Evolutionary conservation across 2,113 vertebrate species (phyloP).

Genomic region (Pelusios castaneus): DNA sequence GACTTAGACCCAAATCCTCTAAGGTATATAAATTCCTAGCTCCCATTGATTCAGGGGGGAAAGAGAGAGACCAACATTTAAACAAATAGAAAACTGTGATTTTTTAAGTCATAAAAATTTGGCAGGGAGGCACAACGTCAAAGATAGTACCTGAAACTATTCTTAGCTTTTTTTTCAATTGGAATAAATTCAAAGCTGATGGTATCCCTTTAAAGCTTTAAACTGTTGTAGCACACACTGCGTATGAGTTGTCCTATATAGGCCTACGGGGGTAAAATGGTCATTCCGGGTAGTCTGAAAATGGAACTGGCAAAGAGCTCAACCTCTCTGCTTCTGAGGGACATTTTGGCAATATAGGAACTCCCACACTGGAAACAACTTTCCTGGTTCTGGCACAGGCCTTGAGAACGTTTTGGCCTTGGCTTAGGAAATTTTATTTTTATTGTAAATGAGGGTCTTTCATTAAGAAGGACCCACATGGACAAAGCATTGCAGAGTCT

Average conservation of each 20-base stretch:
- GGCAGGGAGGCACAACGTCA: neutral
- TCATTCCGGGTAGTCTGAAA: neutral
- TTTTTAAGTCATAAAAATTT: rapidly evolving
- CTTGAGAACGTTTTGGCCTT: conserved; percentile 19
- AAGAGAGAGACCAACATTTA: rapidly evolving
- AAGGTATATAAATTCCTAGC: neutral
- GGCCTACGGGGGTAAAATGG: neutral
- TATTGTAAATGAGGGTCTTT: neutral
- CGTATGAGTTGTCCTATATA: neutral
- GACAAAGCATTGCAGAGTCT: neutral
- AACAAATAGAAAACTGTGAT: neutral
- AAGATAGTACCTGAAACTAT: neutral
- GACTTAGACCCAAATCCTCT: neutral
- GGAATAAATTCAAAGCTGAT: neutral
- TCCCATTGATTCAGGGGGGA: neutral
- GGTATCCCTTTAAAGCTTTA: neutral
- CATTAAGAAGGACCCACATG: neutral
- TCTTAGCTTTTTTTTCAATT: neutral
- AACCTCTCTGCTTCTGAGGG: conserved; percentile 3
- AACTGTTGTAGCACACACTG: neutral
- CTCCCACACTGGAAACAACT: conserved; percentile 44
- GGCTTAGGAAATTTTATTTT: neutral
- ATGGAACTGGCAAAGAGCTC: conserved; percentile 26
- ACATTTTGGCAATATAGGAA: conserved; percentile 42
- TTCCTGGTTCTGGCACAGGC: conserved; percentile 34